Percentiles rank a stretch among this genome's conserved stretches.
These are phyloP conservation scores for Doryteuthis pealeii DNA, from an alignment of 1,140 invertebrate species.

Conservation along the genomic window DNA sequence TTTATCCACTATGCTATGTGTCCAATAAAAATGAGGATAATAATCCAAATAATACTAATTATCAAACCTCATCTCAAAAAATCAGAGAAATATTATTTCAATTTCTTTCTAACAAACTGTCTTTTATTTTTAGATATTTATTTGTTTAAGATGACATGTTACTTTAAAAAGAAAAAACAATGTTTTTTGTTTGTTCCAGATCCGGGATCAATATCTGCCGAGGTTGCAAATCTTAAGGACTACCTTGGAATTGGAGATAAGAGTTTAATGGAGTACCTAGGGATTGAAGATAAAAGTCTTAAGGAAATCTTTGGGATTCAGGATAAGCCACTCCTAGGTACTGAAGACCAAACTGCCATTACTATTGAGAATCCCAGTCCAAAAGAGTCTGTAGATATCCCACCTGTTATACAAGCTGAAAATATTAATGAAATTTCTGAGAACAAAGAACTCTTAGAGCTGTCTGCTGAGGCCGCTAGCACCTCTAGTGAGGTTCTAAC, in stretches of 20 bases:
- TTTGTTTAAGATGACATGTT: too few species aligned
- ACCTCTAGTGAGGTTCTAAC: neutral
- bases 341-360: neutral
- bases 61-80: too few species aligned
- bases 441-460: neutral
- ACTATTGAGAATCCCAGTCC: conserved; percentile 6
- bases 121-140: too few species aligned
- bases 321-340: neutral
- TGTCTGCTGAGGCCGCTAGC: neutral
- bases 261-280: neutral
- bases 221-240: neutral
- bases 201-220: neutral
- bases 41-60: too few species aligned
- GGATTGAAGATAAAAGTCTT: conserved; percentile 1
- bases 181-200: too few species aligned
- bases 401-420: neutral
- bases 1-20: too few species aligned
- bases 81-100: too few species aligned
- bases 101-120: too few species aligned
- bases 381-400: conserved; percentile 9
- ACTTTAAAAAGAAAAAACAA: too few species aligned
- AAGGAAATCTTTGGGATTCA: neutral
- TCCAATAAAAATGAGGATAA: too few species aligned
- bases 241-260: conserved; percentile 2
- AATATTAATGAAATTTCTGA: conserved; percentile 9